Percentiles rank a stretch among this genome's conserved stretches.
phyloP scores from a whole-genome alignment of 2,797 vertebrate species.

The Typhlichthys eigenmanni region DNA sequence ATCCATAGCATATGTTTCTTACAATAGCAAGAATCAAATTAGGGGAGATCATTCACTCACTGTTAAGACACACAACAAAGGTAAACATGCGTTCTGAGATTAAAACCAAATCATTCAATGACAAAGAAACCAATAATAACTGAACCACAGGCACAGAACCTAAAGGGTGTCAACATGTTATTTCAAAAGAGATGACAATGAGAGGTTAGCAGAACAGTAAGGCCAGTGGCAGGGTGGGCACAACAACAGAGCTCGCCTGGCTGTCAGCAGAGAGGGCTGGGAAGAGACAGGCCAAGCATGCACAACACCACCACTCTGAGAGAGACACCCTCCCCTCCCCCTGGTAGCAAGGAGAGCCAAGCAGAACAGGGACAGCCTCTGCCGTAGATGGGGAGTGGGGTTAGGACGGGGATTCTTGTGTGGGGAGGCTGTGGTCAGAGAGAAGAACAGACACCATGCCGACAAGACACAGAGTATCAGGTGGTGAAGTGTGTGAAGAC shows the following conservation, averaged over 20 bases:
- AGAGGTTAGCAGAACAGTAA: constrained; percentile 67
- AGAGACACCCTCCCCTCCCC: constrained; percentile 19
- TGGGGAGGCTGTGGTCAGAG: constrained; percentile 64
- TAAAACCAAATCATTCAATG: constrained; percentile 15
- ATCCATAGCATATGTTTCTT: constrained; percentile 33
- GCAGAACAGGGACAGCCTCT: constrained; percentile 42
- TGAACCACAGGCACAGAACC: constrained; percentile 69
- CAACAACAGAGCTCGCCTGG: constrained; percentile 6
- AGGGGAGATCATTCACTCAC: constrained; percentile 29
- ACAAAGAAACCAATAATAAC: constrained; percentile 23
- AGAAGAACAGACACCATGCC: constrained; percentile 57
- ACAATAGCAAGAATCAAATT: constrained; percentile 27
- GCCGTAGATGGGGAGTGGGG: constrained; percentile 26
- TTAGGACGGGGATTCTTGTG: constrained; percentile 4
- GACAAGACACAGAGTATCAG: constrained; percentile 32
- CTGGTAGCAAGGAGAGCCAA: constrained; percentile 37
- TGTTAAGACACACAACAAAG: constrained; percentile 37
- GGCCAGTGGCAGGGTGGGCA: constrained; percentile 58
- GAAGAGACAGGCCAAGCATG: constrained; percentile 86
- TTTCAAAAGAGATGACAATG: constrained; percentile 43
- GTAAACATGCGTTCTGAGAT: constrained; percentile 55
- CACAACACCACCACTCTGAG: constrained; percentile 70
- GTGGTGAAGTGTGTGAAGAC: not conserved
- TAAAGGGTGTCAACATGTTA: constrained; percentile 67
- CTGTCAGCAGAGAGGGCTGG: constrained; percentile 57